Evolutionary conservation across 2,113 vertebrate species (phyloP), one percentile per base, ranked within the genome.

Genomic region (Candoia aspera): DNA sequence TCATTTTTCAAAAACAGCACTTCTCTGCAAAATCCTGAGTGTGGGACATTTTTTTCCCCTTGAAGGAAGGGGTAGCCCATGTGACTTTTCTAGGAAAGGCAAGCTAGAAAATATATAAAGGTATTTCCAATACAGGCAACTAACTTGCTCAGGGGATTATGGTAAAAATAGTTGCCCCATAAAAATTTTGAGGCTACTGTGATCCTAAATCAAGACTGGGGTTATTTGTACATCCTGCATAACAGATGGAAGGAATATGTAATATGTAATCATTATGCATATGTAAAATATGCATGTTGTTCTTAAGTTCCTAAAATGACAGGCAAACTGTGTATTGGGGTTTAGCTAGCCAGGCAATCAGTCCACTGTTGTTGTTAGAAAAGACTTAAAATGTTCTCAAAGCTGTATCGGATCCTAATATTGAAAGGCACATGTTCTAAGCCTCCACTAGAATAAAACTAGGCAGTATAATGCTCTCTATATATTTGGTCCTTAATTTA

Each of bases 51-150:
- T 57, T 33, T 58, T 58, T 86, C n/a, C n/a, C 17, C 9, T 33
- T 68, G 64, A 68, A 73, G 68, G 68, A 33, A 73, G 33, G 68
- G n/a, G 33, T 33, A 73, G n/a, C 26, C 29, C 29, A 64, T 5
- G 26, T 64, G 62, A 73, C 15, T 73, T 73, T 73, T 73, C n/a
- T 73, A 73, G 13, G 88, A 87, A 90, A 0, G 42, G 2, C 73
- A 83, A 21, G 6, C 90, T 94, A 17, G 2, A 58, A 24, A 83
- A 86, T 94, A 8, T 29, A 55, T 94, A 79, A 24, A 24, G 73
- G 23, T 15, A 91, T 85, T 88, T 95, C 46, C 23, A 37, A 55
- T 33, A 55, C n/a, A 33, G 2, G 6, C 19, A 6, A 55, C 21
- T 53, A 21, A 90, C 10, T n/a, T 49, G 23, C 5, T 73, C 3